A percentile compares a stretch with the other conserved stretches of the same genome.
phyloP scores from a whole-genome alignment of 2,113 vertebrate species.

The Tragelaphus imberbis region DNA sequence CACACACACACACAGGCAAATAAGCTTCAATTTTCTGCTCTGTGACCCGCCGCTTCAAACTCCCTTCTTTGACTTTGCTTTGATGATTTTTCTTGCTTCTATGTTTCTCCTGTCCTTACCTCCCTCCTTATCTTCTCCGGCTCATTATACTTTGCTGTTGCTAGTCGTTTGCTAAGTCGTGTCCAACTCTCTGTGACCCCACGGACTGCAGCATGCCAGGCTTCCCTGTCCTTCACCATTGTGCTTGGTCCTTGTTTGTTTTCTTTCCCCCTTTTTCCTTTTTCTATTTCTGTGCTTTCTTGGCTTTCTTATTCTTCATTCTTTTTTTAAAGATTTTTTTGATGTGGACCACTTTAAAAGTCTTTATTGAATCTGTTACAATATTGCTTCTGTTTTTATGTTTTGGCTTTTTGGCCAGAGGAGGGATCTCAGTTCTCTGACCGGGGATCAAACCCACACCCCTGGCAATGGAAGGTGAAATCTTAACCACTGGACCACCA shows the following conservation, averaged over 20 bases:
- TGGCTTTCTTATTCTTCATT: background rate
- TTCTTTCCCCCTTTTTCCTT: background rate
- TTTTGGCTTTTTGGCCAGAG: background rate
- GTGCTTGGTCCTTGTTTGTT: background rate
- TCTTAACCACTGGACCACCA: background rate
- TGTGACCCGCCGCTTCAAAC: background rate
- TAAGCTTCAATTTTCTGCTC: background rate
- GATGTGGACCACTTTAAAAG: background rate
- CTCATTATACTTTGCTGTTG: background rate
- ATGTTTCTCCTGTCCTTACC: background rate
- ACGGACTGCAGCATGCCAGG: background rate
- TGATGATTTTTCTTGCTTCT: background rate
- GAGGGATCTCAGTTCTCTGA: background rate
- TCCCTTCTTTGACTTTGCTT: background rate
- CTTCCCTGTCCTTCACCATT: background rate
- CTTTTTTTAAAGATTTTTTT: background rate
- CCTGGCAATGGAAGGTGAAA: background rate
- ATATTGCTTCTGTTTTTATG: background rate
- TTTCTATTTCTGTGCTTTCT: background rate
- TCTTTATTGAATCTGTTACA: background rate
- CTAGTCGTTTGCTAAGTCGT: background rate
- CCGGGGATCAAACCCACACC: fast-evolving
- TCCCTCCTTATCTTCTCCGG: background rate
- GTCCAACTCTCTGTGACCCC: background rate
- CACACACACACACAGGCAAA: constrained; percentile 21